Conservation (phyloP, 1,140 invertebrate genomes). For the Ceratina calcarata region DNA sequence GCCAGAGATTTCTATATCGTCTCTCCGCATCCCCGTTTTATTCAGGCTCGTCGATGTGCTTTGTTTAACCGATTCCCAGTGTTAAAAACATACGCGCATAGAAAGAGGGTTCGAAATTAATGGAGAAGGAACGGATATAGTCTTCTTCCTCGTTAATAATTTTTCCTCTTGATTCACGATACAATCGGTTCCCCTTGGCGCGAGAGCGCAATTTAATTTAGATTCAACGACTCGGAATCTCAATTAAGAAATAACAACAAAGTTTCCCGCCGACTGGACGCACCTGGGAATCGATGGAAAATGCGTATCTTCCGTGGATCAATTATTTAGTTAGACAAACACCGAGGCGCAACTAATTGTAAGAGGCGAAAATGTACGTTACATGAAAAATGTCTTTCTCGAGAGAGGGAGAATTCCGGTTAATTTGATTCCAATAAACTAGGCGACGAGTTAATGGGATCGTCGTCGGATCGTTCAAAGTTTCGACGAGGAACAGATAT, state of each 20-base stretch:
- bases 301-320: neutral
- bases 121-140: no score
- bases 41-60: slow-evolving; percentile 7
- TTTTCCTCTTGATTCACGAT: no score
- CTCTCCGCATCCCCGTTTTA: neutral
- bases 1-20: neutral
- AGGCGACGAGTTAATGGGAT: slow-evolving; percentile 47
- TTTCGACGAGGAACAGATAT: slow-evolving; percentile 5
- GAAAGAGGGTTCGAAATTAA: neutral
- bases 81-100: no score
- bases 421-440: slow-evolving; percentile 65
- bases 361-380: neutral
- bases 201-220: slow-evolving; percentile 7
- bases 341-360: no score
- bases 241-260: slow-evolving; percentile 10
- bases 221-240: neutral
- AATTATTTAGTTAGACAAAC: neutral
- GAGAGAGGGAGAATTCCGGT: neutral
- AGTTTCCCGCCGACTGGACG: neutral
- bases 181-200: no score
- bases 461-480: slow-evolving; percentile 38
- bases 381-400: neutral
- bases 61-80: neutral
- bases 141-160: no score
- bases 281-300: neutral